Percentiles rank a stretch among this genome's conserved stretches.
Evolutionary conservation across 2,113 vertebrate species (phyloP).

Genomic region (Scomber scombrus): DNA sequence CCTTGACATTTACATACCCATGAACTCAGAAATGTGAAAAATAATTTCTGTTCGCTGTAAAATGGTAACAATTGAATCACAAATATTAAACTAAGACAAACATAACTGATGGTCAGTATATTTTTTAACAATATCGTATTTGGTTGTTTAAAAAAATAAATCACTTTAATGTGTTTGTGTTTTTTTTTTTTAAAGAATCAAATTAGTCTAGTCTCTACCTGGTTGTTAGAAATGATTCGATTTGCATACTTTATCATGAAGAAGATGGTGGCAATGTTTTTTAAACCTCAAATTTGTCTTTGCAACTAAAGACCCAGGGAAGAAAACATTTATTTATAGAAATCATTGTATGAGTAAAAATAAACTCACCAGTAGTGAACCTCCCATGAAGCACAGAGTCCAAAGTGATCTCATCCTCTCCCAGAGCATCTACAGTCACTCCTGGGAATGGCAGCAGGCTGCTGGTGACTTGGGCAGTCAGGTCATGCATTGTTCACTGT

Average conservation of each 20-base stretch:
- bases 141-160: no score
- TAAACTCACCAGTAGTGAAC: constrained; percentile 89
- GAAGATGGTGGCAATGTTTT: background rate
- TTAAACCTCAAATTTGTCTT: background rate
- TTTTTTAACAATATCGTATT: no score
- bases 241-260: background rate
- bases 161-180: no score
- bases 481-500: constrained; percentile 90
- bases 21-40: no score
- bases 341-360: background rate
- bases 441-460: constrained; percentile 92
- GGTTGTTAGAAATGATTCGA: background rate
- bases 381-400: constrained; percentile 90
- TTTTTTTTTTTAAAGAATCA: no score
- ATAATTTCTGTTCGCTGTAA: no score
- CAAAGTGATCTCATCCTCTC: constrained; percentile 90
- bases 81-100: no score
- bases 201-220: background rate
- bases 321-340: background rate
- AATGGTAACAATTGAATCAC: no score
- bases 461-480: constrained; percentile 93
- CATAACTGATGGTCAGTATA: no score
- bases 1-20: no score
- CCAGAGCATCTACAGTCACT: constrained; percentile 91
- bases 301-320: background rate